Evolutionary conservation across 2,113 vertebrate genomes (phyloP), one percentile per base, ranked within the genome.

Genomic region (Phainopepla nitens): DNA sequence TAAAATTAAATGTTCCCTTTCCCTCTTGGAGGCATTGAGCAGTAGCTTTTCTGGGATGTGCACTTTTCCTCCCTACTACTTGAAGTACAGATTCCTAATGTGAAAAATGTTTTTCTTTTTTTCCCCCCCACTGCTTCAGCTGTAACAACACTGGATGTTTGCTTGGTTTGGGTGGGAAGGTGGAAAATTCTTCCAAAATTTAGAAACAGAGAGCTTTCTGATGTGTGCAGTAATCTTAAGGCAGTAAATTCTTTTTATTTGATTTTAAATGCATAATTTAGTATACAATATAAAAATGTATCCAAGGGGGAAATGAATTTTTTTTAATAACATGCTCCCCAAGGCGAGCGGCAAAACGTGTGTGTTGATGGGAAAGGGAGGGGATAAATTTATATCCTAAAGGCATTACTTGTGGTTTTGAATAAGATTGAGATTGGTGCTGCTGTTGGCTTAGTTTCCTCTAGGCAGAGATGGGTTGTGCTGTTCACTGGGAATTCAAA

Each of bases 251-350:
- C 65, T 95, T 95, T 94, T 95, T 96, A 97, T 97, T 96, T 96
- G 80, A 95, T 96, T 96, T 96, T 95, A 94, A 97, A 97, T 97
- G 94, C 91, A 96, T 97, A 97, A 96, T 94, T 97, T 96, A 97
- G 92, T 95, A 62, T 93, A 95, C 94, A 96, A 95, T 95, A 93
- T 95, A 94, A 95, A 96, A 96, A 96, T 92, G 81, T 97, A 95
- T 94, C 84, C 91, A 91, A 85, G 73, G 62, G 95, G 89, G 95
- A 96, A 96, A 97, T 96, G 90, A 92, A 62, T 95, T 96, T 95
- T 96, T 95, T 95, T 97, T 92, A 96, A 96, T 96, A 96, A 93
- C 90, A 47, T 89, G 36, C 57, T 94, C 96, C 93, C 90, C 86
- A 94, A 89, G 72, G 86, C 44, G 7, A 95, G 87, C 87, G 82